Base-by-base conservation (phyloP, 2,797 vertebrate species). In the Hephaestus fuliginosus region DNA sequence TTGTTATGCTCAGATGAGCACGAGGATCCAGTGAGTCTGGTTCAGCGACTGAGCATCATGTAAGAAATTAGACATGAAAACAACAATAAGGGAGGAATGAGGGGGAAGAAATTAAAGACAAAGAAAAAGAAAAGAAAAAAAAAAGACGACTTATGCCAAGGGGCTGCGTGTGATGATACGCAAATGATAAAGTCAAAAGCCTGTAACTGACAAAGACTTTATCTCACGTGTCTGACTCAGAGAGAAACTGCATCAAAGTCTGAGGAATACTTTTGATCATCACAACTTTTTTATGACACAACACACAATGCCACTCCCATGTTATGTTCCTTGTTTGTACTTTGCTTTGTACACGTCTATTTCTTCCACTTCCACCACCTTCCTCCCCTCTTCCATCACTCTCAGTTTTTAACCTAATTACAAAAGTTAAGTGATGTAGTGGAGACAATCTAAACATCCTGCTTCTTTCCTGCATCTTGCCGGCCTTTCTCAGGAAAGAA, bases 11-110 rank as follows among this genome's bases (percentile, higher is more conserved):
- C 41, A 56, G 83, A 88, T 89, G 86, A 92, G 66, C 84, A 61
- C 1, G 13, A 81, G 91, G 91, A 91, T 91, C 82, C 89, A 88
- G 74, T 7, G 43, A 83, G 86, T 90, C 88, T 90, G 81, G 86
- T 80, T 92, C 81, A 85, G 71, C 69, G 65, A 82, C 63, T 72
- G 57, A 73, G 57, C 69, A 81, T 48, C 9, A n/a, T 60, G 72
- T 70, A 70, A 81, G 74, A 91, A 86, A 90, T 84, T 76, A 78
- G 39, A 76, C 77, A 65, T 75, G 70, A 88, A 82, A 79, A 74
- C 64, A 83, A 74, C 49, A 51, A 25, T 22, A 15, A 43, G 13
- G 33, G 71, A 70, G 78, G 75, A 83, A 87, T 83, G 79, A 78
- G 51, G 78, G 61, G 57, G 39, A 82, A 41, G 75, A 70, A 66